These are phyloP conservation scores for Galemys pyrenaicus DNA, from an alignment of 2,113 vertebrate species.

Conservation along the genomic window DNA sequence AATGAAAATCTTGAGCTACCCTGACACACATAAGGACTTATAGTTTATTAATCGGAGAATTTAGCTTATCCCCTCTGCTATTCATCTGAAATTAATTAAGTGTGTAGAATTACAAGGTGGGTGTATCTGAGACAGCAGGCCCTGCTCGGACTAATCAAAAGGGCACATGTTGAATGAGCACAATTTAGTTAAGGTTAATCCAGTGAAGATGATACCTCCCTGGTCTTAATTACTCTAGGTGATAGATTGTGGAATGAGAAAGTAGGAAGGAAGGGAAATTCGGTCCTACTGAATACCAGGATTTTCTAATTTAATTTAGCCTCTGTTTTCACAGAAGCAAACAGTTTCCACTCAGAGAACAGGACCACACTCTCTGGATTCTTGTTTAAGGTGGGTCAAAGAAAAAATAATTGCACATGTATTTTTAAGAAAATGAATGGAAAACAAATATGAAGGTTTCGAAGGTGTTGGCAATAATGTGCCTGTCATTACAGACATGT, in stretches of 20 bases:
- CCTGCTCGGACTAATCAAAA: slow-evolving; percentile 90
- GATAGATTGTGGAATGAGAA: slow-evolving; percentile 90
- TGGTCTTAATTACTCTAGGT: slow-evolving; percentile 92
- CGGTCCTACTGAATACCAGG: slow-evolving; percentile 87
- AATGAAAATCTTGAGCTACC: slow-evolving; percentile 78
- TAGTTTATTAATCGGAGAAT: slow-evolving; percentile 87
- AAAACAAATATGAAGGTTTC: slow-evolving; percentile 17
- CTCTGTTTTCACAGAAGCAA: slow-evolving; percentile 91
- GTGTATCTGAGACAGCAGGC: slow-evolving; percentile 87
- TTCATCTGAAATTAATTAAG: slow-evolving; percentile 96
- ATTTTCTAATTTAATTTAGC: slow-evolving; percentile 95
- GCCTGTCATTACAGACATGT: neutral
- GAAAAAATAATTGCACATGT: neutral
- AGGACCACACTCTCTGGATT: slow-evolving; percentile 82
- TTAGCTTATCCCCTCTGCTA: slow-evolving; percentile 80
- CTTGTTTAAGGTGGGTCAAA: slow-evolving; percentile 68
- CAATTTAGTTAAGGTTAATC: slow-evolving; percentile 92
- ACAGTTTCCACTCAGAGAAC: slow-evolving; percentile 87
- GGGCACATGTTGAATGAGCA: slow-evolving; percentile 91
- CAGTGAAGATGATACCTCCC: slow-evolving; percentile 89
- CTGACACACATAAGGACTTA: slow-evolving; percentile 82
- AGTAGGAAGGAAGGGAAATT: slow-evolving; percentile 91
- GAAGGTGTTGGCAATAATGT: neutral
- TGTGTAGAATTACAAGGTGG: slow-evolving; percentile 90
- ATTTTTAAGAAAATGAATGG: slow-evolving; percentile 52